These are phyloP conservation scores for Adelosebastes latens DNA, from an alignment of 2,797 vertebrate genomes.

Conservation along the genomic window DNA sequence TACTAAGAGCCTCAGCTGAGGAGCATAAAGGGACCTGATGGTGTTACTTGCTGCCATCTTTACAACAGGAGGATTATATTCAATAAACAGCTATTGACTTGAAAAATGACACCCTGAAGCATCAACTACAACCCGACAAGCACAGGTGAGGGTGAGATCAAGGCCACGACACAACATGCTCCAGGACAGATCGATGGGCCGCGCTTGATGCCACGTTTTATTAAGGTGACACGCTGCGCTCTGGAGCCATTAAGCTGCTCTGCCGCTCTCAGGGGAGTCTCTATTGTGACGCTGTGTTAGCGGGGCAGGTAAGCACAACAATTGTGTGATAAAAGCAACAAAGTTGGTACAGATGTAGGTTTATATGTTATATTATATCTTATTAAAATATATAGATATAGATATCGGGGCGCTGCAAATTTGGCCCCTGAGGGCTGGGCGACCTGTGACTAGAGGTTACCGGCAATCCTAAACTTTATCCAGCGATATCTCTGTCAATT, in stretches of 20 bases:
- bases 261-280: slow-evolving; percentile 24
- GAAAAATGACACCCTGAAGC: background rate
- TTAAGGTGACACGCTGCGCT: slow-evolving; percentile 58
- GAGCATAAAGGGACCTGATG: background rate
- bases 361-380: no score
- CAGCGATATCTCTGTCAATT: no score
- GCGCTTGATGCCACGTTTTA: slow-evolving; percentile 2
- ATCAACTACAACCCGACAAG: background rate
- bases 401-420: no score
- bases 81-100: background rate
- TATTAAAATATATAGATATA: no score
- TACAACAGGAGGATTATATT: background rate
- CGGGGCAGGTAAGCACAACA: no score
- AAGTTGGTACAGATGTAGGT: no score
- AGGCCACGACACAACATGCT: background rate
- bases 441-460: no score
- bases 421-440: no score
- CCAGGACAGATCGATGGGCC: slow-evolving; percentile 29
- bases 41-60: background rate
- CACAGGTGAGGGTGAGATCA: slow-evolving; percentile 1
- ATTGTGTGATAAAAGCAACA: no score
- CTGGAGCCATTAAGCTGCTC: slow-evolving; percentile 33
- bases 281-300: background rate
- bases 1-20: background rate
- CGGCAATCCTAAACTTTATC: no score